These are phyloP conservation scores for Lacerta bilineata DNA, from an alignment of 2,797 vertebrate genomes.

Conservation along the genomic window DNA sequence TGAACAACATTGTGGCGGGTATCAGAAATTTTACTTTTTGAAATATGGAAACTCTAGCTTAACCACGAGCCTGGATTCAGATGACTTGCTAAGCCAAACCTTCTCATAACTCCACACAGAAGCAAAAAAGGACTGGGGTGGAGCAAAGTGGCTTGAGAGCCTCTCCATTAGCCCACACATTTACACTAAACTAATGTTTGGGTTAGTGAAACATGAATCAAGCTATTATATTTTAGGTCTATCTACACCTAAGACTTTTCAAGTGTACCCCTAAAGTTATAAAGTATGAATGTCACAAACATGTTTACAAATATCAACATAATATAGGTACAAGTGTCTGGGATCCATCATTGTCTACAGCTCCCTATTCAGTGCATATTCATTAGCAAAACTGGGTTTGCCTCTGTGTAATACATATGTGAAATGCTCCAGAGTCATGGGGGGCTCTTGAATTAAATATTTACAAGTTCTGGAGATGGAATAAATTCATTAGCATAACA, in stretches of 20 bases:
- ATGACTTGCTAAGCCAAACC: too few relatives aligned
- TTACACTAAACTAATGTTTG: too few relatives aligned
- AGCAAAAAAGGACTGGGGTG: too few relatives aligned
- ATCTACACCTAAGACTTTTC: background rate
- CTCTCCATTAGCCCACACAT: too few relatives aligned
- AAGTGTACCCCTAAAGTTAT: background rate
- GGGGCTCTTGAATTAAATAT: background rate
- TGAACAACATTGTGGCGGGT: too few relatives aligned
- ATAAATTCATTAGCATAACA: background rate
- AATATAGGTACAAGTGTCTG: background rate
- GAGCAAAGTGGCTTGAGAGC: too few relatives aligned
- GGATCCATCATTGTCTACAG: background rate
- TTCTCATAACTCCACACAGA: too few relatives aligned
- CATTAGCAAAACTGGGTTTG: background rate
- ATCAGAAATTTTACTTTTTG: too few relatives aligned
- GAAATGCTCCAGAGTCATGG: background rate
- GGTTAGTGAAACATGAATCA: too few relatives aligned
- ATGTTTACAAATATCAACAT: background rate
- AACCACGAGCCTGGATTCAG: too few relatives aligned
- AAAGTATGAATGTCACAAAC: background rate
- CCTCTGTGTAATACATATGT: background rate
- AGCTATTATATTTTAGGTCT: background rate
- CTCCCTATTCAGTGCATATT: background rate
- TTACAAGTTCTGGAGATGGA: slow-evolving; percentile 8
- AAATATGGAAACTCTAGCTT: too few relatives aligned